These are phyloP conservation scores for Aphodius sticticus DNA, from an alignment of 2,888 invertebrate species.

Conservation along the genomic window DNA sequence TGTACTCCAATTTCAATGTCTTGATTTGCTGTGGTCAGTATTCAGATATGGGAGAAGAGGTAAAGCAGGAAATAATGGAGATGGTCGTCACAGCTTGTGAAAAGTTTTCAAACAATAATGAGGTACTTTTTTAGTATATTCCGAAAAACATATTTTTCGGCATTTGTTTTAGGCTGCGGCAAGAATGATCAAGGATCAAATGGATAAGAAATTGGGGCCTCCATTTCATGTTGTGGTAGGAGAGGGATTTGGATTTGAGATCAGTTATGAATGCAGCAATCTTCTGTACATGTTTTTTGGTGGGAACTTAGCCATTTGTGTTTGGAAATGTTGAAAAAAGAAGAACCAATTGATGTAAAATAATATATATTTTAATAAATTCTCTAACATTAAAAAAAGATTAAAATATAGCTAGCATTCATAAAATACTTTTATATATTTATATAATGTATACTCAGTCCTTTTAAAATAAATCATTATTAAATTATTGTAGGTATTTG, in stretches of 20 bases:
- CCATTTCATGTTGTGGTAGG: conserved; percentile 97
- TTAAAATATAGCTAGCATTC: conserved; percentile 39
- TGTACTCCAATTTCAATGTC: conserved; percentile 35
- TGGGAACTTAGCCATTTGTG: conserved; percentile 86
- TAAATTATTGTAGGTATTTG: conserved; percentile 23
- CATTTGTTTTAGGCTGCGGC: conserved; percentile 75
- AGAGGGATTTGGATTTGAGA: conserved; percentile 93
- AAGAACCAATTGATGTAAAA: conserved; percentile 27
- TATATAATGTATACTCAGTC: conserved; percentile 40
- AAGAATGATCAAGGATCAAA: conserved; percentile 90
- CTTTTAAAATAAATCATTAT: conserved; percentile 36
- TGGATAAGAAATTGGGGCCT: conserved; percentile 96
- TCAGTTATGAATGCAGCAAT: conserved; percentile 89
- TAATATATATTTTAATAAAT: conserved; percentile 37
- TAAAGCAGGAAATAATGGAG: conserved; percentile 89
- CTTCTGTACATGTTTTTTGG: conserved; percentile 90
- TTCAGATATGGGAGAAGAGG: conserved; percentile 94
- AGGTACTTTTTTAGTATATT: conserved; percentile 61
- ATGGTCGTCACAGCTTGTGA: conserved; percentile 93
- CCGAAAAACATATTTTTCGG: conserved; percentile 6
- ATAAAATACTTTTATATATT: conserved; percentile 33
- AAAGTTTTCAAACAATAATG: conserved; percentile 86
- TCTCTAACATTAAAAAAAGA: conserved; percentile 40
- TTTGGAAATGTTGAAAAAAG: conserved; percentile 82
- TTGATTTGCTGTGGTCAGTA: conserved; percentile 65